Evolutionary conservation across 2,888 invertebrate species (phyloP).

Genomic region (Andrena marginata): DNA sequence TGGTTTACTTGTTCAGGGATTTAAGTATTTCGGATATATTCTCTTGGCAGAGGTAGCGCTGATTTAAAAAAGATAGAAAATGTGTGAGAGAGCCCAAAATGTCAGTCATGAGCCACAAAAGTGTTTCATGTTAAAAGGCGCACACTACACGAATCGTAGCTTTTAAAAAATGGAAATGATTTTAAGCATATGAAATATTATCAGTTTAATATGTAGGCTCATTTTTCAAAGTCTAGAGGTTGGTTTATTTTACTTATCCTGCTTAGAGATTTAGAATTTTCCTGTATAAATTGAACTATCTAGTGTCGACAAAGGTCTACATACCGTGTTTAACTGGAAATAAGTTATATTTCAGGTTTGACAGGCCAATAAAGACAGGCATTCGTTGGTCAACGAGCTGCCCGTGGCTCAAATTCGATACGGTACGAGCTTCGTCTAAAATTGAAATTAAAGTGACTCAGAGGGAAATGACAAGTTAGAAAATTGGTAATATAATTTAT

Average conservation of each 20-base stretch:
- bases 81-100: too few species aligned
- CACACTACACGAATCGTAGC: too few species aligned
- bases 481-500: background rate
- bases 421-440: background rate
- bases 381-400: conserved; percentile 11
- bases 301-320: background rate
- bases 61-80: too few species aligned
- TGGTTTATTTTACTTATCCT: background rate
- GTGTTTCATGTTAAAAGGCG: too few species aligned
- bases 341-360: conserved; percentile 23
- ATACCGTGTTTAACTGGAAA: conserved; percentile 3
- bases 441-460: conserved; percentile 11
- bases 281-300: conserved; percentile 11
- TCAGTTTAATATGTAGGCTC: too few species aligned
- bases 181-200: too few species aligned
- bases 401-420: background rate
- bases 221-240: too few species aligned
- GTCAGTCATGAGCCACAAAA: too few species aligned
- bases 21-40: too few species aligned
- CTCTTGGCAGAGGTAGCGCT: too few species aligned
- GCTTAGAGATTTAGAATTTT: background rate
- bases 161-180: too few species aligned
- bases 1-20: too few species aligned
- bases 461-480: background rate
- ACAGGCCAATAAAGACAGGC: conserved; percentile 12